Conservation (phyloP, 2,113 vertebrate species). For the Sinocyclocheilus maitianheensis region DNA sequence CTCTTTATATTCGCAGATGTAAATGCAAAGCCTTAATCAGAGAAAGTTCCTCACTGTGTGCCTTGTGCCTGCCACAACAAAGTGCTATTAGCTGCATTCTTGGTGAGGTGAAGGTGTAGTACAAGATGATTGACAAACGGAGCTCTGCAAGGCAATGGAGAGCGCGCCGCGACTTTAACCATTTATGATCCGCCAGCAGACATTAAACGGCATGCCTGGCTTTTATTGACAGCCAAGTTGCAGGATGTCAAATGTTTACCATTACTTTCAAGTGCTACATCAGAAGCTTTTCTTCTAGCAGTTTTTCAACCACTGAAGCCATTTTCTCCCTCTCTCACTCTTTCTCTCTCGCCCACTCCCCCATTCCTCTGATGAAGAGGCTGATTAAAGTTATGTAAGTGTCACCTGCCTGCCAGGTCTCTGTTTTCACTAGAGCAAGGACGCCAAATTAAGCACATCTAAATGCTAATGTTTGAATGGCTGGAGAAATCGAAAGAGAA, state of each 20-base stretch:
- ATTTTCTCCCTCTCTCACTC: conserved; percentile 36
- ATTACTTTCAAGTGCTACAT: conserved; percentile 62
- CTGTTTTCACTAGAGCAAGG: conserved; percentile 60
- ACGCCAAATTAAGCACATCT: conserved; percentile 54
- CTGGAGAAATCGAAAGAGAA: conserved; percentile 15
- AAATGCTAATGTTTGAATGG: conserved; percentile 55
- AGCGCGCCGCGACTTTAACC: conserved; percentile 55
- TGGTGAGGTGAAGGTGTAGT: conserved; percentile 69
- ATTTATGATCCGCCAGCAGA: conserved; percentile 52
- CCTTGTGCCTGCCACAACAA: conserved; percentile 75
- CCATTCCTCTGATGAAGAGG: conserved; percentile 48
- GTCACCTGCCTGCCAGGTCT: conserved; percentile 60
- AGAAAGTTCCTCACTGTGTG: conserved; percentile 19
- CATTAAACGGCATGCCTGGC: conserved; percentile 49
- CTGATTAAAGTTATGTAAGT: conserved; percentile 64
- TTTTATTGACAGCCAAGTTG: conserved; percentile 59
- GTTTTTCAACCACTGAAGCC: conserved; percentile 37
- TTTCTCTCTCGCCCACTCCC: conserved; percentile 17
- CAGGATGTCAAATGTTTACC: conserved; percentile 63
- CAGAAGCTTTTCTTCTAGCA: conserved; percentile 50
- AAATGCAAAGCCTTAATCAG: conserved; percentile 22
- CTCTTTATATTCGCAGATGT: neutral
- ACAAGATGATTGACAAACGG: conserved; percentile 46
- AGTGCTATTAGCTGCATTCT: conserved; percentile 77
- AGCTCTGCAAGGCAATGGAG: conserved; percentile 33